Percentiles rank a stretch among this genome's conserved stretches.
These are phyloP conservation scores for Vulpes lagopus DNA, from an alignment of 2,113 vertebrate genomes.

Conservation along the genomic window DNA sequence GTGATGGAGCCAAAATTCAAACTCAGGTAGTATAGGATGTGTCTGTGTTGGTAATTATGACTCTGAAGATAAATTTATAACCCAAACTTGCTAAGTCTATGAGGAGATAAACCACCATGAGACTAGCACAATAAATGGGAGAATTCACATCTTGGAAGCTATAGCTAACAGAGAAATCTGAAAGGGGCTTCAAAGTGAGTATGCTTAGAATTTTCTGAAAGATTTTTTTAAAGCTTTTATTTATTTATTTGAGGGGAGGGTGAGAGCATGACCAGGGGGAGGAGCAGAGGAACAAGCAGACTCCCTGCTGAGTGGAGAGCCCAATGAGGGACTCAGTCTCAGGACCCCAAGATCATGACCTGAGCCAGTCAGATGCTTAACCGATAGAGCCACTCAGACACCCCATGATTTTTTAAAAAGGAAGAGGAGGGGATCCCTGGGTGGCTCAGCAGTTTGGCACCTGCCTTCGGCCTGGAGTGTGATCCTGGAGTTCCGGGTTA, in stretches of 20 bases:
- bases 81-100: conserved; percentile 11
- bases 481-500: too few species aligned
- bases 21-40: not conserved
- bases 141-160: not conserved
- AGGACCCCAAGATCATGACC: not conserved
- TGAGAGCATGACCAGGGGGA: not conserved
- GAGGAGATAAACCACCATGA: not conserved
- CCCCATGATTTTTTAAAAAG: not conserved
- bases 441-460: too few species aligned
- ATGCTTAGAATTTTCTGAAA: conserved; percentile 7
- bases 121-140: not conserved
- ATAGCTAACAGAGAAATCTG: conserved; percentile 17
- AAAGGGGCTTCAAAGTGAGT: conserved; percentile 46
- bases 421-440: not conserved
- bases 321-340: not conserved
- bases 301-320: not conserved
- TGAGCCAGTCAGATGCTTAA: not conserved
- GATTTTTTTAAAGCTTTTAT: not conserved
- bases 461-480: too few species aligned
- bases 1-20: conserved; percentile 31
- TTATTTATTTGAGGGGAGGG: not conserved
- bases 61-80: conserved; percentile 14
- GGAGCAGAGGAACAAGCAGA: not conserved
- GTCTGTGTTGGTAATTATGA: conserved; percentile 9
- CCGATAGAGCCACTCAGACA: not conserved